Evolutionary conservation across 2,113 vertebrate species (phyloP).

Genomic region (Sylvia atricapilla): DNA sequence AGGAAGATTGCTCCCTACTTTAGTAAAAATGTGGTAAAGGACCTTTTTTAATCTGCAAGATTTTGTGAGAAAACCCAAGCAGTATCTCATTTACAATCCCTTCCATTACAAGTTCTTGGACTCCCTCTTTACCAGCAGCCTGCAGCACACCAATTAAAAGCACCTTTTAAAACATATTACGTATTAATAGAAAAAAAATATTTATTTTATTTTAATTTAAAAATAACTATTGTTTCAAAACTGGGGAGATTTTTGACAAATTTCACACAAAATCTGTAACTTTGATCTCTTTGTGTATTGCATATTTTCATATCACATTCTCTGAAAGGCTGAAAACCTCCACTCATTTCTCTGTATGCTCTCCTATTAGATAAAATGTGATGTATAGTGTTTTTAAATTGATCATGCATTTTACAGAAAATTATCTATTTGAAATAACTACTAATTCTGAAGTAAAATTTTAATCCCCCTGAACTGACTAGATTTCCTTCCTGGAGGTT

Average conservation of each 20-base stretch:
- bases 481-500: neutral
- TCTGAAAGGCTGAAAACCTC: neutral
- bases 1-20: neutral
- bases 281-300: rapidly evolving
- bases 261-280: neutral
- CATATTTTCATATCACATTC: neutral
- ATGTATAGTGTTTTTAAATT: neutral
- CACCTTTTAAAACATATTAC: neutral
- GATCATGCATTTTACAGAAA: neutral
- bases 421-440: neutral
- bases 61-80: neutral
- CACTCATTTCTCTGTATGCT: neutral
- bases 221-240: neutral
- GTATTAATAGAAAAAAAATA: neutral
- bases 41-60: neutral
- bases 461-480: neutral
- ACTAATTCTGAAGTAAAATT: neutral
- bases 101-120: neutral
- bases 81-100: neutral
- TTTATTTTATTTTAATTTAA: too few species aligned
- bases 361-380: neutral
- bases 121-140: neutral
- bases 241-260: neutral
- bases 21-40: neutral
- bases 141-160: neutral